A percentile compares a stretch with the other conserved stretches of the same genome.
Evolutionary conservation across 2,113 vertebrate genomes (phyloP).

Genomic region (Perca flavescens): DNA sequence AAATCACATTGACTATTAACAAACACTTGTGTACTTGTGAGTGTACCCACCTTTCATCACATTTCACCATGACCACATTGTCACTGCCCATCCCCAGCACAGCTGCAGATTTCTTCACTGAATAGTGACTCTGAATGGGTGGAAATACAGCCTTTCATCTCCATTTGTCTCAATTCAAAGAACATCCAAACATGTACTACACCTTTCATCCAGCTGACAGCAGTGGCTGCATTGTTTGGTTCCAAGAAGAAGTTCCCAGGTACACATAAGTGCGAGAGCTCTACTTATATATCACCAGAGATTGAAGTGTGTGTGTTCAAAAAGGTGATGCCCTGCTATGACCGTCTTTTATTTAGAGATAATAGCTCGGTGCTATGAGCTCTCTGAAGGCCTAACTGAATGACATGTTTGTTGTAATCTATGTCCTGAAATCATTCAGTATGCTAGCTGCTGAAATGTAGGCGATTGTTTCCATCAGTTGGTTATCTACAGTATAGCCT

Average conservation of each 20-base stretch:
- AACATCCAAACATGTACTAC: not conserved
- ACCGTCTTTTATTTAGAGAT: not conserved
- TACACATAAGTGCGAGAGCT: not conserved
- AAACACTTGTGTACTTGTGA: not conserved
- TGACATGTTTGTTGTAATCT: not conserved
- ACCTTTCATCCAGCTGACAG: not conserved
- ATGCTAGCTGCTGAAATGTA: not conserved
- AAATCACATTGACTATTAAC: not conserved
- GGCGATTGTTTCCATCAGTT: too few relatives aligned
- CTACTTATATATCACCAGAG: not conserved
- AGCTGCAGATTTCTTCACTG: constrained; percentile 77
- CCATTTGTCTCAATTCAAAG: not conserved
- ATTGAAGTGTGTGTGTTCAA: not conserved
- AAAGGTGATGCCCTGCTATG: not conserved
- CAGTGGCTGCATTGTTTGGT: constrained; percentile 8
- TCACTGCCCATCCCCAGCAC: constrained; percentile 80
- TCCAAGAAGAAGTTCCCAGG: not conserved
- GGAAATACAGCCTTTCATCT: constrained; percentile 28
- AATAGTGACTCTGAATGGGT: constrained; percentile 82
- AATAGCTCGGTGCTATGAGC: not conserved
- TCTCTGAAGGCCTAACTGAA: not conserved
- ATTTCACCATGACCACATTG: constrained; percentile 81
- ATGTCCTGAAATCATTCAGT: not conserved
- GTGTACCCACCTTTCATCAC: constrained; percentile 82
- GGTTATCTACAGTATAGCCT: too few relatives aligned